Evolutionary conservation across 2,797 vertebrate species (phyloP), one percentile per base, ranked within the genome.

Genomic region (Dryobates pubescens): DNA sequence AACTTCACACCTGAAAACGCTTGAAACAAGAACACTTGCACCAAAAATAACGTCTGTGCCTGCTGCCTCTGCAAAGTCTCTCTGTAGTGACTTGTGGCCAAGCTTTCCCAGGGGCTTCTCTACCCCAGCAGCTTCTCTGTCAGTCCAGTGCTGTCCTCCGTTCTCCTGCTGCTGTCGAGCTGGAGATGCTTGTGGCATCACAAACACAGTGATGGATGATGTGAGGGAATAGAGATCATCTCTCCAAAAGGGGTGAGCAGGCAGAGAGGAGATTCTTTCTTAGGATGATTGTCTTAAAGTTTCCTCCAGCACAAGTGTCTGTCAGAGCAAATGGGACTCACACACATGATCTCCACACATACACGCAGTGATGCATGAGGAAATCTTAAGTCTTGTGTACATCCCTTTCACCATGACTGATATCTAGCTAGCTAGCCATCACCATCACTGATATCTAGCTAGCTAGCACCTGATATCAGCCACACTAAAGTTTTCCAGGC

Each of bases 1-100:
- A 94, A 95, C 92, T 95, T 94, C 92, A 95, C 93, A 95, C 93
- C 92, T 96, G 95, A 95, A 95, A 89, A 92, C 95, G 69, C 80
- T 71, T 96, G 87, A 92, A 96, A 88, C 82, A 95, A 96, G 92
- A 95, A 88, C 89, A 77, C 65, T 92, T 77, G 68, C 2, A 93
- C 93, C 91, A 94, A 96, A 96, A 93, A 89, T 92, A 95, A 72
- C 0, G 0, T 17, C 62, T 89, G 20, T n/a, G 90, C 64, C 68
- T 79, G 32, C 74, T 81, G 70, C 84, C 61, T 78, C 76, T 86
- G 49, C 54, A 64, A 64, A 47, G 61, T 62, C 61, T 90, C 71
- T 82, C 58, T 59, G 69, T 23, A 82, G 80, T 27, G 54, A 65
- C 45, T 87, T 26, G 32, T 79, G 64, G 22, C 80, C 3, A 9